Base-by-base conservation (phyloP, 2,113 vertebrate genomes). In the Ciconia maguari region DNA sequence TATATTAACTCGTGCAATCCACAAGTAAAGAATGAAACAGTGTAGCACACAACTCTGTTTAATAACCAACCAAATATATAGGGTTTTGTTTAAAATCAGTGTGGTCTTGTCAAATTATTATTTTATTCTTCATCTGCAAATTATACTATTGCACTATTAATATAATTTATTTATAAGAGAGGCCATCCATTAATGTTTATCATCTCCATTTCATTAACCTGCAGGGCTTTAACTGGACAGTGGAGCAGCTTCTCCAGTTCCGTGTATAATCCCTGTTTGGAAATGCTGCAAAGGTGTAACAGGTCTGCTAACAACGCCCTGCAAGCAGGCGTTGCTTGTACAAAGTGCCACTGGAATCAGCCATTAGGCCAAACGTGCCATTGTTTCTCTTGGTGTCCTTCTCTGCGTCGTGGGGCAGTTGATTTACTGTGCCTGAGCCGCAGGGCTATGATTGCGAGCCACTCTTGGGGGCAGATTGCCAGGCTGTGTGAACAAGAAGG, bases 371-470 rank as follows among this genome's bases (percentile, higher is more conserved):
- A 38, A 13, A 18, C 26, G 0, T 4, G 34, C 15, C 29, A 5
- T 22, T 2, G 1, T 7, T 25, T 24, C n/a, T 48, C 34, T n/a
- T 4, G 17, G 9, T 34, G 54, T 32, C 20, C 6, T 36, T 27
- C 22, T 49, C 30, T 42, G 42, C 4, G 1, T 44, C 1, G 0
- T 0, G 2, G 20, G 20, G 41, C 57, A 13, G 41, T 13, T 19
- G 48, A 13, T 41, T 10, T 38, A 9, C 15, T 13, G 24, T 55
- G 34, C 10, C 48, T 6, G 41, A 80, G 57, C 57, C 4, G 0
- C 32, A 32, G 41, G 29, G n/a, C n/a, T 44, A 4, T 5, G 26
- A n/a, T 32, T 36, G 36, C 4, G 3, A 75, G 42, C 22, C 10
- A 2, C 54, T 65, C 51, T 7, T 29, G 42, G 42, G 20, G 51